These are phyloP conservation scores for Thysanoteuthis rhombus DNA, from an alignment of 2,888 invertebrate species.

Conservation along the genomic window DNA sequence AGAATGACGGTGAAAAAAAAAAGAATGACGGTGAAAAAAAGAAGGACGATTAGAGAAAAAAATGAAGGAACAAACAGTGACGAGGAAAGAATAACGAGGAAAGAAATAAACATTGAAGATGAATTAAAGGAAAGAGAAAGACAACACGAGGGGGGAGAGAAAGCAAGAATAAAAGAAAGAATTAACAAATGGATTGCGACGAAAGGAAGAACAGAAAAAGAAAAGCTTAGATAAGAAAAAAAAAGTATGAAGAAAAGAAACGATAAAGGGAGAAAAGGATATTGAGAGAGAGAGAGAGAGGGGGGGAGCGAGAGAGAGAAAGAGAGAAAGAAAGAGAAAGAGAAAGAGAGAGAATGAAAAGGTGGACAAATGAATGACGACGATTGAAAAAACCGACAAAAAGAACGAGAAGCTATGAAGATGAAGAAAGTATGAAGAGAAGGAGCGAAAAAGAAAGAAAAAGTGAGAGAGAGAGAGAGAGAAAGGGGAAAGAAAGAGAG, in stretches of 20 bases:
- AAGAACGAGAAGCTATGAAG: neutral
- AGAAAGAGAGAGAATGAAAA: neutral
- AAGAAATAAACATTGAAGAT: neutral
- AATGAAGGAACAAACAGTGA: neutral
- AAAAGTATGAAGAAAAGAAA: neutral
- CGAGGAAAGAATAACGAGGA: neutral
- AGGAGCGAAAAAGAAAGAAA: neutral
- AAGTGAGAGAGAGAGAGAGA: neutral
- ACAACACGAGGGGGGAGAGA: neutral
- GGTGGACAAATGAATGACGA: too few relatives aligned
- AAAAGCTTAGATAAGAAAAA: neutral
- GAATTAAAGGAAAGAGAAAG: neutral
- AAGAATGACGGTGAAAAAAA: neutral
- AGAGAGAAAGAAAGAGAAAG: neutral
- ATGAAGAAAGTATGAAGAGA: too few relatives aligned
- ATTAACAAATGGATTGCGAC: too few relatives aligned
- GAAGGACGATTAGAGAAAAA: neutral
- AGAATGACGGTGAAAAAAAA: neutral
- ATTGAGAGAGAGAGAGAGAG: neutral
- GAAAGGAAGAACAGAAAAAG: too few relatives aligned
- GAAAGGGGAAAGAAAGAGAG: too few relatives aligned
- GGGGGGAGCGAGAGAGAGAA: neutral
- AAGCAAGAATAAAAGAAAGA: neutral
- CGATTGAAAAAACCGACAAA: neutral
- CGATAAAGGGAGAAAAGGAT: neutral